Evolutionary conservation across 1,140 invertebrate genomes (phyloP), one percentile per base, ranked within the genome.

Genomic region (Rhagoletis pomonella): DNA sequence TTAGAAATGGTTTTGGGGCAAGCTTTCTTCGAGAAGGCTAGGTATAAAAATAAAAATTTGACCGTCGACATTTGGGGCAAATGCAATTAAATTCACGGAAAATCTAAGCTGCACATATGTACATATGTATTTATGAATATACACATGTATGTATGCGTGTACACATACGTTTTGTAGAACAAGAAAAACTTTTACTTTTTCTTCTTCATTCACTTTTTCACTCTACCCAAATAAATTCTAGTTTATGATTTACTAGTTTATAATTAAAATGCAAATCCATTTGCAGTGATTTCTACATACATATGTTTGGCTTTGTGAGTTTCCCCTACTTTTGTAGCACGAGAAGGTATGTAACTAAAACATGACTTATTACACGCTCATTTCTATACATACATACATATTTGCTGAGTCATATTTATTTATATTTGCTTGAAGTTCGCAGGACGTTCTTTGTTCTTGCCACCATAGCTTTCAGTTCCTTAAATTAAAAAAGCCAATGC

Each of bases 381-480:
- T 47, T 73, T 17, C 12, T 42, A 12, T 10, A 44, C 50, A 29
- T 29, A 29, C 29, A 29, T 29, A 29, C 29, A 29, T 29, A 29
- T 29, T 29, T 29, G 29, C 29, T 29, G 29, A 29, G 29, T 29
- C 29, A 29, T 29, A 29, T 29, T 29, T 7, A 55, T 55, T 55
- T 55, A 1, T 10, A 55, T 55, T 55, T 55, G 10, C 50, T 7
- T 55, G 50, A 47, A 14, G 17, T 2, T 42, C 2, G 73, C 73
- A 81, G 73, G 73, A 81, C 73, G 73, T 81, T 81, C 73, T 81
- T 81, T 81, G 73, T 81, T 81, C 73, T 67, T 7, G 2, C 3
- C 14, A 9, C n/a, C 6, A 4, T n/a, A 55, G 73, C 73, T 55
- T 29, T 55, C 17, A 17, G 1, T 58, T 58, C 47, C 73, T 81